These are phyloP conservation scores for Agrotis segetum DNA, from an alignment of 2,888 invertebrate genomes.

Conservation along the genomic window DNA sequence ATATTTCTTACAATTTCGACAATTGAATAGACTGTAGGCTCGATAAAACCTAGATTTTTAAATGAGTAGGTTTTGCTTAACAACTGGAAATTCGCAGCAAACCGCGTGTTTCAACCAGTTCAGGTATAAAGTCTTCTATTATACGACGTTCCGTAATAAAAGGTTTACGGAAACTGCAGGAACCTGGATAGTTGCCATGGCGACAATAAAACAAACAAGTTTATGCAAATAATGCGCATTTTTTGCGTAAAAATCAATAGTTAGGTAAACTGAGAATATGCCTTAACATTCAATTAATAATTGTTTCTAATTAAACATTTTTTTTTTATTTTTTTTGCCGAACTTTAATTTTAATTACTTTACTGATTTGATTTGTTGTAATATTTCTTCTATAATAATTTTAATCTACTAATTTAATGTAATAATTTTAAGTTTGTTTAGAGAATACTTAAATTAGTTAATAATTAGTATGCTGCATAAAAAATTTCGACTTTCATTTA, in stretches of 20 bases:
- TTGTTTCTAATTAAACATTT: too few relatives aligned
- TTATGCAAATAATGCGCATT: slow-evolving; percentile 34
- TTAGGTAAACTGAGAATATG: neutral
- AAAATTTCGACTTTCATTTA: too few relatives aligned
- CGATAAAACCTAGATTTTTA: slow-evolving; percentile 6
- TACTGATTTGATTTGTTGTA: too few relatives aligned
- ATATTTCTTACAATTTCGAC: neutral
- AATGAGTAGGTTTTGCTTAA: neutral
- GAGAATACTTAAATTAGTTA: too few relatives aligned
- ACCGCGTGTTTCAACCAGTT: neutral
- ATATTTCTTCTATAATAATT: too few relatives aligned
- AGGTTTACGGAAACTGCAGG: slow-evolving; percentile 23
- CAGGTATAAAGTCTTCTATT: slow-evolving; percentile 3
- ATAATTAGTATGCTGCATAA: too few relatives aligned
- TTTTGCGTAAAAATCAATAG: slow-evolving; percentile 33
- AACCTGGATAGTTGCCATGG: slow-evolving; percentile 37
- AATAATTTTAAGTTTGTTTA: too few relatives aligned
- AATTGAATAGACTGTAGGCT: neutral
- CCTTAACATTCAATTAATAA: too few relatives aligned
- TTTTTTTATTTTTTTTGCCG: too few relatives aligned
- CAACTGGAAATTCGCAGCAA: slow-evolving; percentile 5
- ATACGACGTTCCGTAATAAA: slow-evolving; percentile 21
- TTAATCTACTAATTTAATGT: too few relatives aligned
- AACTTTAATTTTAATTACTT: too few relatives aligned
- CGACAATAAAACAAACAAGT: slow-evolving; percentile 47